These are phyloP conservation scores for Tetramorium bicarinatum DNA, from an alignment of 2,888 invertebrate species.

Conservation along the genomic window DNA sequence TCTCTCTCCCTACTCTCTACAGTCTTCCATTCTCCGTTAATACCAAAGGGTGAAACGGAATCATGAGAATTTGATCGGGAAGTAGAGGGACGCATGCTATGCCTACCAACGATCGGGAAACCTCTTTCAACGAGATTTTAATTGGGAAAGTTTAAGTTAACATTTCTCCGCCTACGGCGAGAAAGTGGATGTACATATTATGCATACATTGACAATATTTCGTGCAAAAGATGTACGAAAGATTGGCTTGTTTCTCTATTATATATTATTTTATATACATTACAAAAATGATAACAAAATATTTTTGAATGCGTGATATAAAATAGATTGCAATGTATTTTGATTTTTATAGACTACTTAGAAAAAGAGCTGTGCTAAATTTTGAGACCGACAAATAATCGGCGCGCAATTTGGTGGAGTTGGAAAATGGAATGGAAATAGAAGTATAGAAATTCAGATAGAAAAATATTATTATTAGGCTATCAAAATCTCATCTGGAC, in stretches of 20 bases:
- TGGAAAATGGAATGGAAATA: too few species aligned
- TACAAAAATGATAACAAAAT: not conserved
- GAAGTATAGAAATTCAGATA: too few species aligned
- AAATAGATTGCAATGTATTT: not conserved
- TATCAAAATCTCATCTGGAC: too few species aligned
- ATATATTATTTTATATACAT: not conserved
- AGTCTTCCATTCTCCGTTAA: slow-evolving; percentile 67
- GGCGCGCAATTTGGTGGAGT: too few species aligned
- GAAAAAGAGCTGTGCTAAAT: not conserved
- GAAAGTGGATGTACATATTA: slow-evolving; percentile 6
- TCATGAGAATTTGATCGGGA: slow-evolving; percentile 62
- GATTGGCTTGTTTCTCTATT: not conserved
- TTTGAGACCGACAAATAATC: too few species aligned
- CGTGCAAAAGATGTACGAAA: not conserved
- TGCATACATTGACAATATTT: not conserved
- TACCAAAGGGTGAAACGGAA: slow-evolving; percentile 69
- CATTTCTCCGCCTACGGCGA: slow-evolving; percentile 1
- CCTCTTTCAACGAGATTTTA: slow-evolving; percentile 24
- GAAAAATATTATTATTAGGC: too few species aligned
- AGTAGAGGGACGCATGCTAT: slow-evolving; percentile 35
- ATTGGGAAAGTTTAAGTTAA: slow-evolving; percentile 45
- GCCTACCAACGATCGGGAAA: slow-evolving; percentile 47
- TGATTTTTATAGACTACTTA: not conserved
- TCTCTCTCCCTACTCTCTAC: slow-evolving; percentile 59
- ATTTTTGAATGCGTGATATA: not conserved